Evolutionary conservation across 2,113 vertebrate species (phyloP), one percentile per base, ranked within the genome.

Genomic region (Zosterops japonicus): DNA sequence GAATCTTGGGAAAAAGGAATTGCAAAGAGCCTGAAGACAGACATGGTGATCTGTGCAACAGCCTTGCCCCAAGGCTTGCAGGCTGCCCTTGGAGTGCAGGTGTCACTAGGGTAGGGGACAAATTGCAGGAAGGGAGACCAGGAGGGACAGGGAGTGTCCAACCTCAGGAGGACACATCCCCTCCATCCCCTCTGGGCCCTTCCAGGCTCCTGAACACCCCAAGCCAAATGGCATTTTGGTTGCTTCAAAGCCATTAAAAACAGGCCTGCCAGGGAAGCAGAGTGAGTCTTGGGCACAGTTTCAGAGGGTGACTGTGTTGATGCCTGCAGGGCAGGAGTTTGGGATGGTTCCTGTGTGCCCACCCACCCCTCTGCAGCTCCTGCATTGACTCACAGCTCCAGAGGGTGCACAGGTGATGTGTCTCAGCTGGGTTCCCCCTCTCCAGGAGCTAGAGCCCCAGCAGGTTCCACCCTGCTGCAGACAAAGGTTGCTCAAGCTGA

Each of bases 1-100:
- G 52, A 53, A 87, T 5, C 61, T 23, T 12, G 9, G 27, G 55
- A 44, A 35, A 56, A 83, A 68, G 0, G 0, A 52, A 36, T 50
- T 64, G 75, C 50, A 72, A 64, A 29, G 46, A 86, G 42, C 20
- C 20, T 74, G 59, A 41, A 47, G 61, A 68, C 47, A 76, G 61
- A 33, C 0, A 1, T 3, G 39, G 31, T 9, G n/a, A 46, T 9
- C 22, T 63, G 50, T 29, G 36, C 69, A 61, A 61, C 21, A 56
- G 63, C 59, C 12, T 59, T 61, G 18, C 16, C 61, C 60, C 42
- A n/a, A 17, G 79, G 31, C 15, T 27, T 14, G 8, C 7, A 9
- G 2, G 2, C 46, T 36, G 46, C 28, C 31, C 3, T 1, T 4
- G 29, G 84, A 44, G 23, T 42, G 75, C 12, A 14, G 61, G 50